phyloP scores from a whole-genome alignment of 1,140 invertebrate genomes.

The Portunus trituberculatus region DNA sequence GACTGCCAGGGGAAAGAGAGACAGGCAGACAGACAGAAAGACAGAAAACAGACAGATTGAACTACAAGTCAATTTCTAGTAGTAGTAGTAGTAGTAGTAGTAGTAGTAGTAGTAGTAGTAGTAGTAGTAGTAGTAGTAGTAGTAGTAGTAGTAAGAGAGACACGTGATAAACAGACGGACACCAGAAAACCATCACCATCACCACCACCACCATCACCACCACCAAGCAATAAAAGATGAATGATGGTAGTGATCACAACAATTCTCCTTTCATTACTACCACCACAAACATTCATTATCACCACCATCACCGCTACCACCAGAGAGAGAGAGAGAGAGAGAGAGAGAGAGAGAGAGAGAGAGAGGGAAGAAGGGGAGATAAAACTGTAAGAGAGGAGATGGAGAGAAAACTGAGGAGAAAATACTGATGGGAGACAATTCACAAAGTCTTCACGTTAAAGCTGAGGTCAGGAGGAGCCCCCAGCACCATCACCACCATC shows the following conservation, averaged over 20 bases:
- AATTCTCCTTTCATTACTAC: too few relatives aligned
- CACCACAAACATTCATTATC: too few relatives aligned
- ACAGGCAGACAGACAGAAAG: too few relatives aligned
- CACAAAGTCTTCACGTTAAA: conserved; percentile 12
- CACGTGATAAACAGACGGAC: too few relatives aligned
- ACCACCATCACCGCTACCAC: too few relatives aligned
- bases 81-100: conserved; percentile 22
- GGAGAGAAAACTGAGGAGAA: background rate
- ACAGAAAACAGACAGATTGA: background rate
- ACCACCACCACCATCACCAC: too few relatives aligned
- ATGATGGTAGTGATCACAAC: too few relatives aligned
- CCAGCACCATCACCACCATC: background rate
- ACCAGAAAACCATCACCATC: too few relatives aligned
- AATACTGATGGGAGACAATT: background rate
- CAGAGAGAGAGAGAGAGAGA: background rate
- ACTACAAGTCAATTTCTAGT: background rate
- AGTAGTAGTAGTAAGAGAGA: background rate
- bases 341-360: background rate
- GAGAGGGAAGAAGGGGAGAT: background rate
- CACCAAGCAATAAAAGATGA: too few relatives aligned
- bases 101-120: conserved; percentile 23
- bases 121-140: conserved; percentile 22
- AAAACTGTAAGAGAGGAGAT: background rate
- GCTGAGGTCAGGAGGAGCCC: background rate
- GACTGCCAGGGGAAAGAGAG: too few relatives aligned